Base-by-base conservation (phyloP, 2,113 vertebrate genomes). In the Pandion haliaetus region DNA sequence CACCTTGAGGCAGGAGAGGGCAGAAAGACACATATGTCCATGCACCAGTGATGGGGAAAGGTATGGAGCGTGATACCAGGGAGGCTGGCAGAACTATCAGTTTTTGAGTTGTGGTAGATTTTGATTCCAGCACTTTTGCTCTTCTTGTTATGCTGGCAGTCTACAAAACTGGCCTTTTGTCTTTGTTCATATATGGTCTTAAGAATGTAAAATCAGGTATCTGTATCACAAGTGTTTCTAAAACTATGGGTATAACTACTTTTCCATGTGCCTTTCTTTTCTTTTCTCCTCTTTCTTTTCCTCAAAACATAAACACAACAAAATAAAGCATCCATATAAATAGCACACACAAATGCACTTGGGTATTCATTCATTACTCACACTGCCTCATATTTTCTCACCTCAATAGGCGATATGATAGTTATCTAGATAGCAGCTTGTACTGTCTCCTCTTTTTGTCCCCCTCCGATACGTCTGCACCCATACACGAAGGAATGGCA, bases 301-400 rank as follows among this genome's bases (percentile, higher is more conserved):
- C 26, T 71, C 38, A 72, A 84, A 91, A 40, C 6, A 34, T 29
- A 40, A 86, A 59, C 24, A 52, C 2, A 7, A 72, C 40, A 72
- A 3, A 40, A 7, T n/a, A 78, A 89, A 89, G 13, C 16, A 71
- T 66, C 57, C 38, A 18, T 59, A 90, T 78, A 90, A 92, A 94
- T 42, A 86, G 54, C 36, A 82, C 50, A 72, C 31, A 82, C 14
- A 83, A 86, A 93, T 49, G 31, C 77, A 89, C 66, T 84, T 62
- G 65, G 70, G 88, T 83, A 70, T 82, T 92, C 57, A n/a, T 57
- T 94, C 62, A 79, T 76, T 89, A 87, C 73, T 83, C 82, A 83
- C n/a, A 19, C 14, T 66, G 44, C 54, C 42, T 85, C 8, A 1
- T 62, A 54, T 69, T 76, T 97, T 96, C 83, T 93, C 91, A 89